Evolutionary conservation across 2,113 vertebrate genomes (phyloP).

Genomic region (Podiceps cristatus): DNA sequence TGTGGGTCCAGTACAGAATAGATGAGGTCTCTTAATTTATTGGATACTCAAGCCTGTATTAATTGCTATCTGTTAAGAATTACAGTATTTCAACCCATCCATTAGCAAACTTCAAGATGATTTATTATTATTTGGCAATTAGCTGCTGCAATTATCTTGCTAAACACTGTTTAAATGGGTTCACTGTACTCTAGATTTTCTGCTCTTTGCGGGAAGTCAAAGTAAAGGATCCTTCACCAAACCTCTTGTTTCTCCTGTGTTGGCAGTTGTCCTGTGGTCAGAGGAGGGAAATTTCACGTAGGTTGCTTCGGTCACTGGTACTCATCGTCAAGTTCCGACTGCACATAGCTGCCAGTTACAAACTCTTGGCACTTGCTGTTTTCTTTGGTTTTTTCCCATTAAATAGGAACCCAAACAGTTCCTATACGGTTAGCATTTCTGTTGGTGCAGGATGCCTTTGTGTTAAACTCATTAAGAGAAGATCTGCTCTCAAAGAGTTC

Average conservation of each 20-base stretch:
- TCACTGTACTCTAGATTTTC: not conserved
- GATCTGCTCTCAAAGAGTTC: not conserved
- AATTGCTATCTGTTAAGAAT: constrained; percentile 58
- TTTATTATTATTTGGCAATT: constrained; percentile 70
- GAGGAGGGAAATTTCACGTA: not conserved
- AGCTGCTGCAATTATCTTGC: constrained; percentile 58
- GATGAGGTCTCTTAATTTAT: constrained; percentile 18
- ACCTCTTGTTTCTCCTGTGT: not conserved
- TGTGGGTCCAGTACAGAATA: constrained; percentile 5
- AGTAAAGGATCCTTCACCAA: not conserved
- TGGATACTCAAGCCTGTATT: constrained; percentile 30
- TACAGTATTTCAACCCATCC: constrained; percentile 52
- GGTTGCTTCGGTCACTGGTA: not conserved
- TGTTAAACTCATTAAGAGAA: not conserved
- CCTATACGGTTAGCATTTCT: not conserved
- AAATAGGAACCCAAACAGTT: not conserved
- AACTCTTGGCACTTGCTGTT: not conserved
- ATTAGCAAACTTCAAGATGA: constrained; percentile 59
- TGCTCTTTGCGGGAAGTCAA: not conserved
- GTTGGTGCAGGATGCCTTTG: not conserved
- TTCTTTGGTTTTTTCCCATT: not conserved
- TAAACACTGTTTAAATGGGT: not conserved
- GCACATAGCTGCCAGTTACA: not conserved
- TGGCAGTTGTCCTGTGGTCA: not conserved
- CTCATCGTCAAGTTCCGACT: not conserved